Conservation (phyloP, 2,888 invertebrate genomes). For the Sylvicola cinctus region DNA sequence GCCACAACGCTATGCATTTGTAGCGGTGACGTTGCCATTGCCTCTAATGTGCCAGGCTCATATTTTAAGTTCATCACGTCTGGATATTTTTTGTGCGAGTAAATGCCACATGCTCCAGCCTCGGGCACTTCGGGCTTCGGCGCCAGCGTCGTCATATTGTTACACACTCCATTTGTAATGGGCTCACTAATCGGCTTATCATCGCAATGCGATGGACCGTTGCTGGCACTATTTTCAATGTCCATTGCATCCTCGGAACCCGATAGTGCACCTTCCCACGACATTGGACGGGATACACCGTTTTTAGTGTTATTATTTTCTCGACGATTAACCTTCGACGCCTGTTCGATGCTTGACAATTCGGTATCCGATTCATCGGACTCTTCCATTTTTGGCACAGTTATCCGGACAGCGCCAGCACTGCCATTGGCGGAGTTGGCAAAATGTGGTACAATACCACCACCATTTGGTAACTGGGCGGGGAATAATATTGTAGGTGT, state of each 20-base stretch:
- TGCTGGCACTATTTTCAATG: slow-evolving; percentile 15
- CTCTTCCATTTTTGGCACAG: slow-evolving; percentile 18
- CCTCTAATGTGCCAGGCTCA: background rate
- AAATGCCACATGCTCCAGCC: background rate
- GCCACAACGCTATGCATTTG: background rate
- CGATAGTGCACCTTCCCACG: slow-evolving; percentile 84
- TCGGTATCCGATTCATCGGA: slow-evolving; percentile 23
- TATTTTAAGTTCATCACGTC: no score
- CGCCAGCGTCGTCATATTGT: background rate
- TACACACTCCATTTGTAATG: background rate
- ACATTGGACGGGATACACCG: slow-evolving; percentile 59
- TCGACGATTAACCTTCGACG: slow-evolving; percentile 29
- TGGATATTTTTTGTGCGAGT: no score
- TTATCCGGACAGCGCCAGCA: slow-evolving; percentile 13
- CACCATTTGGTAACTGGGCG: no score
- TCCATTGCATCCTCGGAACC: slow-evolving; percentile 52
- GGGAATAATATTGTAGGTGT: no score
- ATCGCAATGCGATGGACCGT: slow-evolving; percentile 7
- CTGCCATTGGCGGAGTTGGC: no score
- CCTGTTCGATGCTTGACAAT: slow-evolving; percentile 22
- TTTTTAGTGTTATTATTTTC: slow-evolving; percentile 23
- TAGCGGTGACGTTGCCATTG: background rate
- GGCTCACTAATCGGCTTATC: slow-evolving; percentile 6
- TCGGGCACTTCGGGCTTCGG: background rate
- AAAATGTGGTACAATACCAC: slow-evolving; percentile 8